Evolutionary conservation across 2,888 invertebrate genomes (phyloP).

Genomic region (Cryptus viduatorius): DNA sequence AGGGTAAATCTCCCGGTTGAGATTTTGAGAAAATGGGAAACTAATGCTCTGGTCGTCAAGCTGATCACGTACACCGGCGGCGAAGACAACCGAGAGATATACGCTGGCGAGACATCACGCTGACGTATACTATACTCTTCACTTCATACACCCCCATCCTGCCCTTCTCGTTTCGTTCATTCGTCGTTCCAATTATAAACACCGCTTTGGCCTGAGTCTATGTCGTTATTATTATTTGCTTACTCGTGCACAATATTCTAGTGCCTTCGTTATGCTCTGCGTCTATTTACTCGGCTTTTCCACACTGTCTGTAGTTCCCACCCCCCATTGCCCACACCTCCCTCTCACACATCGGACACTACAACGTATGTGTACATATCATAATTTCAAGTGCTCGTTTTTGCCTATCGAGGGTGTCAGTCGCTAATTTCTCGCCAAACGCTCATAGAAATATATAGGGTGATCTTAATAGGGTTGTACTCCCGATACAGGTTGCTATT

Average conservation of each 20-base stretch:
- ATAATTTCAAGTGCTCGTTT: background rate
- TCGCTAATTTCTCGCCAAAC: no score
- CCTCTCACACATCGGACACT: background rate
- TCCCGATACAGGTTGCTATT: background rate
- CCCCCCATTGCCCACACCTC: background rate
- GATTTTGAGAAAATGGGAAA: conserved; percentile 62
- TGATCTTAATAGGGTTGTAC: background rate
- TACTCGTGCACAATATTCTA: conserved; percentile 60
- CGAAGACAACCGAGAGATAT: conserved; percentile 20
- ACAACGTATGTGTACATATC: conserved; percentile 16
- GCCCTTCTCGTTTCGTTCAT: conserved; percentile 33
- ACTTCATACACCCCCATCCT: background rate
- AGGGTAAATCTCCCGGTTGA: conserved; percentile 14
- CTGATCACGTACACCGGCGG: conserved; percentile 59
- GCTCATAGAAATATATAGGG: no score
- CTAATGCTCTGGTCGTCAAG: conserved; percentile 52
- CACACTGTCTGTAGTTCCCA: background rate
- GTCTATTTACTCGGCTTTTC: conserved; percentile 53
- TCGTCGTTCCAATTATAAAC: conserved; percentile 63
- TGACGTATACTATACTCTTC: conserved; percentile 15
- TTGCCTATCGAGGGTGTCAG: no score
- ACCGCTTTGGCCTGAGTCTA: conserved; percentile 22
- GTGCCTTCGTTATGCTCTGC: conserved; percentile 59
- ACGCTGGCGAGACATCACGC: conserved; percentile 28
- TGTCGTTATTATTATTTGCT: conserved; percentile 68